These are phyloP conservation scores for Lucilia cuprina DNA, from an alignment of 1,140 invertebrate species.

Conservation along the genomic window DNA sequence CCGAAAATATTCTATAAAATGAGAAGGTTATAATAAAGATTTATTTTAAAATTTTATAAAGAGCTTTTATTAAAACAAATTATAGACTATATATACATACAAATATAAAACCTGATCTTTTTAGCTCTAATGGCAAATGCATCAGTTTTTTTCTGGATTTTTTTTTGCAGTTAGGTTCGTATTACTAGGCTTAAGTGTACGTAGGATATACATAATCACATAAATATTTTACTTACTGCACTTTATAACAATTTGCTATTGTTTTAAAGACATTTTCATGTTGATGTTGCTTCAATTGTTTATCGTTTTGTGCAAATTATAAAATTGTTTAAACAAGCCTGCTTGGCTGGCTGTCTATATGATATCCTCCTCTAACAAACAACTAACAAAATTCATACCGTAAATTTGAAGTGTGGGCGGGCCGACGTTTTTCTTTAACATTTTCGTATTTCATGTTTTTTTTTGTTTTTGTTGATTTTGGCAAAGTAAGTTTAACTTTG, in stretches of 20 bases:
- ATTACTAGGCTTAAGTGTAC: background rate
- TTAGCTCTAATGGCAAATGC: too few relatives aligned
- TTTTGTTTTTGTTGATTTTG: background rate
- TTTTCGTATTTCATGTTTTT: background rate
- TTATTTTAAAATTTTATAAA: too few relatives aligned
- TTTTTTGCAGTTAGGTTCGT: background rate
- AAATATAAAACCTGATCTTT: too few relatives aligned
- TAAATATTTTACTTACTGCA: background rate
- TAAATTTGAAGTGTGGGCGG: conserved; percentile 5
- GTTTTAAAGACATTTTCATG: too few relatives aligned
- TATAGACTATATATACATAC: too few relatives aligned
- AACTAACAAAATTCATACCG: background rate
- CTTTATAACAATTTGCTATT: background rate
- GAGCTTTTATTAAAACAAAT: too few relatives aligned
- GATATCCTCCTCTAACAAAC: background rate
- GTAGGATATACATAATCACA: too few relatives aligned
- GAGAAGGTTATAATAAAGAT: too few relatives aligned
- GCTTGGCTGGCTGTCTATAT: too few relatives aligned
- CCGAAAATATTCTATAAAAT: too few relatives aligned
- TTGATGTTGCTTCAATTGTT: conserved; percentile 23
- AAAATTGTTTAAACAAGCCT: conserved; percentile 28
- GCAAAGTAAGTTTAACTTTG: background rate
- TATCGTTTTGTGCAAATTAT: conserved; percentile 27
- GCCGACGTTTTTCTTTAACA: background rate
- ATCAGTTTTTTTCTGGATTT: too few relatives aligned